Conservation (phyloP, 2,797 vertebrate genomes). For the Leuciscus waleckii region DNA sequence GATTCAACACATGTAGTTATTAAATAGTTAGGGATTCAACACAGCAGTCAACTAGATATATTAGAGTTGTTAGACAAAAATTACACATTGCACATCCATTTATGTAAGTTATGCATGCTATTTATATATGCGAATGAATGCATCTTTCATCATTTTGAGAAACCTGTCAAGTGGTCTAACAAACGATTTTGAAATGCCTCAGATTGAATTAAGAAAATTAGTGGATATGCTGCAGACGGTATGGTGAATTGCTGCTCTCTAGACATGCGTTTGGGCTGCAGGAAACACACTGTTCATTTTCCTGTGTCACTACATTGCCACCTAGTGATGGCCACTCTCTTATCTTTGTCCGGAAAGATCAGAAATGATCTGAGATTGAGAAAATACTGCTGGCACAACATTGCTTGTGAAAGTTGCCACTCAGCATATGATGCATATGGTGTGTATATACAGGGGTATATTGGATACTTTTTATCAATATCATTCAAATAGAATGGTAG, state of each 20-base stretch:
- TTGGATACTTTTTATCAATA: slow-evolving; percentile 34
- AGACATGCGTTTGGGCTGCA: slow-evolving; percentile 17
- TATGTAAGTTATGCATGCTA: slow-evolving; percentile 30
- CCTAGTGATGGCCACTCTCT: slow-evolving; percentile 75
- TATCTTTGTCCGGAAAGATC: slow-evolving; percentile 41
- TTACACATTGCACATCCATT: slow-evolving; percentile 6
- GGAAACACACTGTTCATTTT: slow-evolving; percentile 55
- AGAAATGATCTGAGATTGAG: slow-evolving; percentile 54
- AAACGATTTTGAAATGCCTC: slow-evolving; percentile 49
- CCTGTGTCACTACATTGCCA: slow-evolving; percentile 82
- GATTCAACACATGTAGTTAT: neutral
- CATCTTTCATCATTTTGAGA: slow-evolving; percentile 45
- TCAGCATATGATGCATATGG: slow-evolving; percentile 40
- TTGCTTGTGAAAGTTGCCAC: slow-evolving; percentile 54
- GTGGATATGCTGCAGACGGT: slow-evolving; percentile 40
- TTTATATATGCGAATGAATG: slow-evolving; percentile 33
- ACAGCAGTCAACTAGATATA: neutral
- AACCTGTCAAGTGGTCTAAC: slow-evolving; percentile 42
- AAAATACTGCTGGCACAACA: slow-evolving; percentile 64
- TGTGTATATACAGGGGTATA: slow-evolving; percentile 28
- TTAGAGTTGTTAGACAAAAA: slow-evolving; percentile 2
- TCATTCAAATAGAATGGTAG: slow-evolving; percentile 14
- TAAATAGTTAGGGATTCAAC: neutral
- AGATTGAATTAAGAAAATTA: slow-evolving; percentile 54
- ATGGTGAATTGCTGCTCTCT: slow-evolving; percentile 25